Evolutionary conservation across 1,140 invertebrate species (phyloP).

Genomic region (Cecropterus lyciades): DNA sequence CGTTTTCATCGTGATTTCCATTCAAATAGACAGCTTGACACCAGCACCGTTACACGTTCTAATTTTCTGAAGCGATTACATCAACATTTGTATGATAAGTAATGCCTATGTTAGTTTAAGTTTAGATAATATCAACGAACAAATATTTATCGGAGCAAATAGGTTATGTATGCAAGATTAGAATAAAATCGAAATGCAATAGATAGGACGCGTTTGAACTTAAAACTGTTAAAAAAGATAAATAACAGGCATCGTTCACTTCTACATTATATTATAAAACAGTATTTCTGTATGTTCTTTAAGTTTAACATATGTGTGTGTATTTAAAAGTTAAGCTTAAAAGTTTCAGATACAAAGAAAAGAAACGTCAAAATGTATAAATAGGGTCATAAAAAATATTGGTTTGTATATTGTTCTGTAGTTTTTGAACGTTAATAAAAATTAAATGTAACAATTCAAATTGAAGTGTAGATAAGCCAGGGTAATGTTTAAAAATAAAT

Average conservation of each 20-base stretch:
- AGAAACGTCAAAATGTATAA: too few relatives aligned
- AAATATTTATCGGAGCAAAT: not conserved
- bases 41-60: constrained; percentile 63
- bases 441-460: not conserved
- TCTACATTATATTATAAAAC: too few relatives aligned
- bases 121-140: constrained; percentile 10
- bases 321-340: too few relatives aligned
- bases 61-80: constrained; percentile 54
- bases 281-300: too few relatives aligned
- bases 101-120: constrained; percentile 13
- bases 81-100: constrained; percentile 49
- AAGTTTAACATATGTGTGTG: too few relatives aligned
- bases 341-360: too few relatives aligned
- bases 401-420: too few relatives aligned
- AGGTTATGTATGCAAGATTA: not conserved
- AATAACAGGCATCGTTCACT: too few relatives aligned
- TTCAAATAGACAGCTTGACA: constrained; percentile 57
- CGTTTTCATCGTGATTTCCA: constrained; percentile 47
- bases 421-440: not conserved
- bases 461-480: not conserved
- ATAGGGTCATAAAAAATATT: too few relatives aligned
- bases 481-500: not conserved
- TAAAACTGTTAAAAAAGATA: not conserved
- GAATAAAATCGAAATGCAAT: not conserved
- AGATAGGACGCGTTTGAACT: not conserved